Evolutionary conservation across 2,797 vertebrate species (phyloP).

Genomic region (Phoxinus dragarum): DNA sequence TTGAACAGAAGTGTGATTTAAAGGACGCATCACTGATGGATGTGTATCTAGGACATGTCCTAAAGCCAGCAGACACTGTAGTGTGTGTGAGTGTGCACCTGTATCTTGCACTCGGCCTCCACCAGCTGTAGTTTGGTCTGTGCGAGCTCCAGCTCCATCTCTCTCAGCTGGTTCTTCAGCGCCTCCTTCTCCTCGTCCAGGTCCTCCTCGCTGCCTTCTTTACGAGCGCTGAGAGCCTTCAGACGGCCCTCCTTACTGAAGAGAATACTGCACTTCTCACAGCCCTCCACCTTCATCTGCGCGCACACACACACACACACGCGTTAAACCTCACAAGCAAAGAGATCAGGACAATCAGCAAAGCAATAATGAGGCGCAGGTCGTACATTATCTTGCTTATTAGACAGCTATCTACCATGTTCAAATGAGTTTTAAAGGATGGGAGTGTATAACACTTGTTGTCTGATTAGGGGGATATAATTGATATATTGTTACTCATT

Average conservation of each 20-base stretch:
- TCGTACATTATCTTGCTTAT: not conserved
- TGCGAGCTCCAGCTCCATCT: slow-evolving; percentile 97
- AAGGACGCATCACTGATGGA: not conserved
- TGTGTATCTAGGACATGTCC: not conserved
- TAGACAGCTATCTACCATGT: not conserved
- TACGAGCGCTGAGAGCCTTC: slow-evolving; percentile 74
- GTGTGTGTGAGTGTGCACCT: slow-evolving; percentile 78
- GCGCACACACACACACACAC: not conserved
- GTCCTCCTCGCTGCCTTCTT: slow-evolving; percentile 84
- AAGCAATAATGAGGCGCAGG: not conserved
- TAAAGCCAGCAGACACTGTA: not conserved
- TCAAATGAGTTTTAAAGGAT: not conserved
- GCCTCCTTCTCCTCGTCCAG: slow-evolving; percentile 93
- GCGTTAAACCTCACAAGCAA: not conserved
- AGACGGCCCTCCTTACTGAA: slow-evolving; percentile 94
- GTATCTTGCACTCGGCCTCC: slow-evolving; percentile 98
- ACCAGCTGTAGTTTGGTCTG: slow-evolving; percentile 98
- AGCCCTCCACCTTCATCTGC: slow-evolving; percentile 94
- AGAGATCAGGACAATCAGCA: not conserved
- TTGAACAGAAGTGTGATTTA: not conserved
- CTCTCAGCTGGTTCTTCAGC: slow-evolving; percentile 93
- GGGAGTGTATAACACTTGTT: not conserved
- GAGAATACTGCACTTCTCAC: slow-evolving; percentile 92
- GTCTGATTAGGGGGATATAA: not conserved
- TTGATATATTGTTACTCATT: not conserved